Percentiles rank a stretch among this genome's conserved stretches.
These are phyloP conservation scores for Romanogobio albipinnatus DNA, from an alignment of 2,113 vertebrate genomes.

Conservation along the genomic window DNA sequence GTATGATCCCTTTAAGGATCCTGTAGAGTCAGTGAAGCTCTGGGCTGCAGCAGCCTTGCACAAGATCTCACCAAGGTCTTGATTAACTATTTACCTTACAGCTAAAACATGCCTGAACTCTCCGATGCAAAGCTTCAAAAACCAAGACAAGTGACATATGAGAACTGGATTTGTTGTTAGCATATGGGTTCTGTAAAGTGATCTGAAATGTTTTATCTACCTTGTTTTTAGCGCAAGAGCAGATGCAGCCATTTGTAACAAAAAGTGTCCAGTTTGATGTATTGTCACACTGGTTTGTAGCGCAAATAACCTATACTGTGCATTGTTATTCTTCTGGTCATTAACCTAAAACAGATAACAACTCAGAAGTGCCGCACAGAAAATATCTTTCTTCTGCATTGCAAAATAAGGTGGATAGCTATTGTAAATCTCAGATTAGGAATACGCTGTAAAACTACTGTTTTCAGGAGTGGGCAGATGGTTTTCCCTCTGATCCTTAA, in stretches of 20 bases:
- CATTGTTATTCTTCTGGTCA: too few relatives aligned
- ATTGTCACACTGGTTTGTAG: too few relatives aligned
- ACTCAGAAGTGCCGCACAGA: too few relatives aligned
- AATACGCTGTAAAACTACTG: neutral
- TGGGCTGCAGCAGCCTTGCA: neutral
- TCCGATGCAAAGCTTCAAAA: neutral
- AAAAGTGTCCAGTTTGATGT: too few relatives aligned
- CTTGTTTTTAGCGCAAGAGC: too few relatives aligned
- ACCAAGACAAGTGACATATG: neutral
- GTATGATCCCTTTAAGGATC: neutral
- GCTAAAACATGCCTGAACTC: conserved; percentile 16
- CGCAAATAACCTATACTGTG: too few relatives aligned
- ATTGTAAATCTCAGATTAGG: neutral
- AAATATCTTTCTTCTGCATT: too few relatives aligned
- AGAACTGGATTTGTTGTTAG: neutral
- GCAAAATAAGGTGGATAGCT: neutral
- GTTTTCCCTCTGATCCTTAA: neutral
- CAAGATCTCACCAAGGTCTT: neutral
- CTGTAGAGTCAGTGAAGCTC: neutral
- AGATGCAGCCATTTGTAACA: too few relatives aligned
- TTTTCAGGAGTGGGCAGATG: neutral
- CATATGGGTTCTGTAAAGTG: conserved; percentile 4
- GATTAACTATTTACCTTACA: conserved; percentile 13
- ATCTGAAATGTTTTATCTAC: neutral
- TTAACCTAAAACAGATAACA: too few relatives aligned